These are phyloP conservation scores for Falco columbarius DNA, from an alignment of 2,797 vertebrate genomes.

Conservation along the genomic window DNA sequence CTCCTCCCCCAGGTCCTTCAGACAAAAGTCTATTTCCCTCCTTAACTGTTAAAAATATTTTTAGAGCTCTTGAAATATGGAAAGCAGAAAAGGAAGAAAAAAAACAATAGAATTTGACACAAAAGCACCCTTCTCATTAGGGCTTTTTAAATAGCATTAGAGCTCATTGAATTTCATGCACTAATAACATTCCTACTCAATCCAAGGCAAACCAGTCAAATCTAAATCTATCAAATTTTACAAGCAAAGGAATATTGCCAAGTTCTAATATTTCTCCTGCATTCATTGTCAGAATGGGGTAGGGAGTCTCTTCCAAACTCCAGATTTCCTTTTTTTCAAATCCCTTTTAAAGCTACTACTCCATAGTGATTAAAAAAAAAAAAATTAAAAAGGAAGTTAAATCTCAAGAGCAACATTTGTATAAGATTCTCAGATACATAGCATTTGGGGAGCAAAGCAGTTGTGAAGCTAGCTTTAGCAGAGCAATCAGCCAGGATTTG, in stretches of 20 bases:
- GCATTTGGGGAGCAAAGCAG: neutral
- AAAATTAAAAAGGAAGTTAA: neutral
- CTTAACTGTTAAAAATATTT: slow-evolving; percentile 64
- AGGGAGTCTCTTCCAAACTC: slow-evolving; percentile 17
- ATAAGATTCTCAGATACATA: neutral
- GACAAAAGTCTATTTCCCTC: slow-evolving; percentile 60
- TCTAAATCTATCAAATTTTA: slow-evolving; percentile 58
- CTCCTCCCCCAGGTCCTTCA: slow-evolving; percentile 38
- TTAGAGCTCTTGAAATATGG: slow-evolving; percentile 24
- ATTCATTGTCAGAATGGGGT: neutral
- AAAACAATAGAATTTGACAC: slow-evolving; percentile 54
- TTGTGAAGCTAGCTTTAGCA: neutral
- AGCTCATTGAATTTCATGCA: slow-evolving; percentile 59
- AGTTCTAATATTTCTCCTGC: slow-evolving; percentile 45
- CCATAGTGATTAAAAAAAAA: too few species aligned
- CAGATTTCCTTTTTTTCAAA: neutral
- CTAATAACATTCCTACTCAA: slow-evolving; percentile 45
- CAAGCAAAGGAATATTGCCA: slow-evolving; percentile 56
- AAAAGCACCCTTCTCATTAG: slow-evolving; percentile 54
- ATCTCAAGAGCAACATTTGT: neutral
- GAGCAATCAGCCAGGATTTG: slow-evolving; percentile 16
- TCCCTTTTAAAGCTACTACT: neutral
- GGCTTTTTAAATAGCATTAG: slow-evolving; percentile 59
- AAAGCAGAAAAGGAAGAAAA: slow-evolving; percentile 51
- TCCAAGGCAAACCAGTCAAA: slow-evolving; percentile 54